phyloP scores from a whole-genome alignment of 2,113 vertebrate genomes.

The Tonatia bakeri region DNA sequence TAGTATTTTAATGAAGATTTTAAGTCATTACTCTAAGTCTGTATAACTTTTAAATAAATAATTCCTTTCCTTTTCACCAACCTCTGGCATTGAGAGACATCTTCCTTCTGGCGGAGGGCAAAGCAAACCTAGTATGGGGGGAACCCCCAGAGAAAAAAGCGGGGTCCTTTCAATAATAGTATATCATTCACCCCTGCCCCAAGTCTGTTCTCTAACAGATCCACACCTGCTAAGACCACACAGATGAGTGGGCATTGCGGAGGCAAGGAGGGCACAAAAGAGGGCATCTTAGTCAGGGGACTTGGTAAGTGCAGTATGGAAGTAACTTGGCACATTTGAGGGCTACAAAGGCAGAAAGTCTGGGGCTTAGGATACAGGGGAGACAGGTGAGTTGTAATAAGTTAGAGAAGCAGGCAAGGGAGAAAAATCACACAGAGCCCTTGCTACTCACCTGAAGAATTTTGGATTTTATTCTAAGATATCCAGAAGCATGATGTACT shows the following conservation, averaged over 20 bases:
- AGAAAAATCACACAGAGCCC: neutral
- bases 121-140: no score
- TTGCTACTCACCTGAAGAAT: neutral
- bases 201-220: no score
- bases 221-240: neutral
- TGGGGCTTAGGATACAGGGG: neutral
- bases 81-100: no score
- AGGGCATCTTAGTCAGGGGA: neutral
- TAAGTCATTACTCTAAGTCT: no score
- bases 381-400: neutral
- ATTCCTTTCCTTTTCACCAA: no score
- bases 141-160: no score
- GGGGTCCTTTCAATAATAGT: no score
- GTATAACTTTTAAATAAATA: no score
- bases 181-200: no score
- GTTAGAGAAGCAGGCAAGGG: neutral
- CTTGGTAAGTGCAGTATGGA: rapidly evolving
- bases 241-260: no score
- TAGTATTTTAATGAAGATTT: no score
- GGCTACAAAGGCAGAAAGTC: neutral
- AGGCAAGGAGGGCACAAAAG: neutral
- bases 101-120: no score
- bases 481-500: neutral
- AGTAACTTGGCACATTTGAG: neutral
- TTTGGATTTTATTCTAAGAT: neutral